Evolutionary conservation across 2,797 vertebrate species (phyloP).

Genomic region (Gadopsis bispinosus): DNA sequence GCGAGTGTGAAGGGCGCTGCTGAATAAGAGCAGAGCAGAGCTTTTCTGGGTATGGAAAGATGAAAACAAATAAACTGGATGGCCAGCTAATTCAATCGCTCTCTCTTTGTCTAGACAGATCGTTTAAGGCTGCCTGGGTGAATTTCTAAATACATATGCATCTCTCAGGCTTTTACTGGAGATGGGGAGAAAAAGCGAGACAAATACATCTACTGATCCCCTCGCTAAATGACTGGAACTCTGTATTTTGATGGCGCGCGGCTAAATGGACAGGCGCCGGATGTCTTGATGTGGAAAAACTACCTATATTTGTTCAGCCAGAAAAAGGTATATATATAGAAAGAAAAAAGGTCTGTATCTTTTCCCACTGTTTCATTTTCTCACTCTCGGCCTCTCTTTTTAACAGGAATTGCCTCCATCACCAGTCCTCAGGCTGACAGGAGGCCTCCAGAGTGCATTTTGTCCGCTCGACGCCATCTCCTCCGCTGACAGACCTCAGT

Average conservation of each 20-base stretch:
- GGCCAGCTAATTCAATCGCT: conserved; percentile 61
- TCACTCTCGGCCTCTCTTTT: background rate
- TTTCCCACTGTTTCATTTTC: conserved; percentile 7
- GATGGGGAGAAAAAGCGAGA: conserved; percentile 13
- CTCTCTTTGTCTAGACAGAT: conserved; percentile 61
- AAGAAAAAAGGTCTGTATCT: conserved; percentile 24
- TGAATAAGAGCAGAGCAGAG: conserved; percentile 29
- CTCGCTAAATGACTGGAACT: conserved; percentile 42
- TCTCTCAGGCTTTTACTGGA: conserved; percentile 65
- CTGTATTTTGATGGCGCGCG: conserved; percentile 34
- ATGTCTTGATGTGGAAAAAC: conserved; percentile 73
- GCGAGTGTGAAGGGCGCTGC: conserved; percentile 39
- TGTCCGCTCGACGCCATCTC: conserved; percentile 72
- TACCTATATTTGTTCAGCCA: conserved; percentile 78
- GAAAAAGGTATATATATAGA: conserved; percentile 83
- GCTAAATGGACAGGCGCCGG: conserved; percentile 61
- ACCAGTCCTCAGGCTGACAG: conserved; percentile 74
- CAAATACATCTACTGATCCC: conserved; percentile 37
- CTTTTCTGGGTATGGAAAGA: conserved; percentile 49
- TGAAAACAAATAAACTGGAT: conserved; percentile 55
- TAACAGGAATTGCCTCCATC: conserved; percentile 64
- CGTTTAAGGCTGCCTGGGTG: conserved; percentile 47
- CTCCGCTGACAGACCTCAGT: conserved; percentile 77
- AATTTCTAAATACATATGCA: conserved; percentile 53
- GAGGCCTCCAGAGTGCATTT: conserved; percentile 77